Percentiles rank a stretch among this genome's conserved stretches.
phyloP scores from a whole-genome alignment of 2,888 invertebrate species.

The Watsonalla binaria region DNA sequence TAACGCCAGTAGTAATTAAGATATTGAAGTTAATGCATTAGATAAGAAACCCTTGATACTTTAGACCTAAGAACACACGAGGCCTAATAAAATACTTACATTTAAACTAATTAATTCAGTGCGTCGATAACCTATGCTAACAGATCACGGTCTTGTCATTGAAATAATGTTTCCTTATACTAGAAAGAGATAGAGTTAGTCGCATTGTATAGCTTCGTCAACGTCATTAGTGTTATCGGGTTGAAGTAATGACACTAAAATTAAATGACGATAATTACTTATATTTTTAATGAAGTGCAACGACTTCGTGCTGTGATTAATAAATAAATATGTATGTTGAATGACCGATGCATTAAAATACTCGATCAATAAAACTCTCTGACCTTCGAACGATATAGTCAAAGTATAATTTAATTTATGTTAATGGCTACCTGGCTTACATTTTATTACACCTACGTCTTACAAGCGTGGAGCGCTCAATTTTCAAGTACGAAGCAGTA shows the following conservation, averaged over 20 bases:
- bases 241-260: neutral
- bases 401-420: neutral
- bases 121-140: slow-evolving; percentile 27
- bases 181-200: slow-evolving; percentile 3
- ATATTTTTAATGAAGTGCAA: slow-evolving; percentile 32
- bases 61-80: slow-evolving; percentile 1
- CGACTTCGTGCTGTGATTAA: slow-evolving; percentile 15
- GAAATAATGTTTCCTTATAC: slow-evolving; percentile 1
- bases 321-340: slow-evolving; percentile 10
- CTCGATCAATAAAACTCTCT: slow-evolving; percentile 3
- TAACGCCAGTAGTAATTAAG: neutral
- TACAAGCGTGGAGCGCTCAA: neutral
- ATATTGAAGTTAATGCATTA: neutral
- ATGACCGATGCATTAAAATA: slow-evolving; percentile 14
- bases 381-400: neutral
- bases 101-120: slow-evolving; percentile 22
- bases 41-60: neutral
- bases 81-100: slow-evolving; percentile 14
- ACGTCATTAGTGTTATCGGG: neutral
- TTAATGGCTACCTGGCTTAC: neutral
- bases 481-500: neutral
- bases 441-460: neutral
- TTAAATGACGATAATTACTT: slow-evolving; percentile 1
- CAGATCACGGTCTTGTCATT: slow-evolving; percentile 23
- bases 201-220: neutral